Percentiles rank a stretch among this genome's conserved stretches.
These are phyloP conservation scores for Marmota monax DNA, from an alignment of 2,113 vertebrate genomes.

Conservation along the genomic window DNA sequence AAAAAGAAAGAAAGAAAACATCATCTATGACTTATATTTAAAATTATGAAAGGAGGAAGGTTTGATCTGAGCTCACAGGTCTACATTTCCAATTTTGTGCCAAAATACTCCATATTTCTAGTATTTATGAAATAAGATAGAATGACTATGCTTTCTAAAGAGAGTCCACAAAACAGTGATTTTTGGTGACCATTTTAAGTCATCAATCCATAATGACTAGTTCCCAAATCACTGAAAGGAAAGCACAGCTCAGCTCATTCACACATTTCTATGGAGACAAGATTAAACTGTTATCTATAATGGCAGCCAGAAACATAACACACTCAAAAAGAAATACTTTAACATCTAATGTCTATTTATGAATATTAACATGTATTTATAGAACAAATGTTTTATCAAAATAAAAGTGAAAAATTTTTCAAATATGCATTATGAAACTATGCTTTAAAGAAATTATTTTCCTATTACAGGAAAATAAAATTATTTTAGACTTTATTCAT, in stretches of 20 bases:
- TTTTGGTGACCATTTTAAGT: conserved; percentile 78
- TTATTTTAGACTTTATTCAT: not conserved
- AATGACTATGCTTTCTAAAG: conserved; percentile 4
- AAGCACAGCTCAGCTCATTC: conserved; percentile 32
- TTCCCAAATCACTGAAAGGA: conserved; percentile 91
- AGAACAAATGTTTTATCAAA: conserved; percentile 2
- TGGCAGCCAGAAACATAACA: not conserved
- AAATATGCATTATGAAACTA: not conserved
- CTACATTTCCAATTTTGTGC: not conserved
- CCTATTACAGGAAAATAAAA: not conserved
- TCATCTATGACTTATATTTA: not conserved
- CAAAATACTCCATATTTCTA: not conserved
- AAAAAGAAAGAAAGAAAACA: not conserved
- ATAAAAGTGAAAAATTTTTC: not conserved
- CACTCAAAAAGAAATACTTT: conserved; percentile 11
- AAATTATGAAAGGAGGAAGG: not conserved
- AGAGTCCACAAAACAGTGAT: not conserved
- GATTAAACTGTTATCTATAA: not conserved
- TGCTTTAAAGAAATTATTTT: conserved; percentile 18
- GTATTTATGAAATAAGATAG: conserved; percentile 35
- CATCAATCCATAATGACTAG: conserved; percentile 93
- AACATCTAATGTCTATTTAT: not conserved
- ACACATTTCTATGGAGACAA: not conserved
- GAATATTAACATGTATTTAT: not conserved
- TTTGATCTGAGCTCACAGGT: not conserved